Base-by-base conservation (phyloP, 2,113 vertebrate genomes). In the Varanus komodoensis region DNA sequence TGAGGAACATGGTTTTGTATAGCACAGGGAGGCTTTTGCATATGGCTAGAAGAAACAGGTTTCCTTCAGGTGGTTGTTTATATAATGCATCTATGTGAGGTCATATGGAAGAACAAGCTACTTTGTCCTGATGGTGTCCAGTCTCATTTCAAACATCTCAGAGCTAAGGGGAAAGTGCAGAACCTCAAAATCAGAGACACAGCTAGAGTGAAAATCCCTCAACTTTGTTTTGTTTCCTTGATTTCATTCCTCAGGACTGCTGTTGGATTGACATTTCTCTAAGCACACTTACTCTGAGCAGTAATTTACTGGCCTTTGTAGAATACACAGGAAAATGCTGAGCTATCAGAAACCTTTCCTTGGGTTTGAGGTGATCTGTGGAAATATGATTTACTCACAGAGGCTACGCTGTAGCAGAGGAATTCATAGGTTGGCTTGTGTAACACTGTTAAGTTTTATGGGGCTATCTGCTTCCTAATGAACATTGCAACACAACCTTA, bases 231-330 rank as follows among this genome's bases (percentile, higher is more conserved):
- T 74, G 23, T 32, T 23, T 82, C 89, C 29, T 48, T 67, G 50
- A 19, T 69, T 84, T 84, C 69, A 0, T 32, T 48, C 86, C 82
- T 52, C 1, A 77, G 86, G 89, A 88, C 54, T 79, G 3, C 1
- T 79, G 75, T 86, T 87, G 87, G 79, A 84, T 61, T 93, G 44
- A 87, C 6, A 73, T 86, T 91, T 90, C 64, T 32, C 4, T 0
- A 77, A 68, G 3, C 23, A 52, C 3, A 52, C 0, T 83, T 93
- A 90, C 71, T 3, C 54, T 6, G 52, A 5, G 6, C 15, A 71
- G 5, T 75, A 71, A 82, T 87, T 89, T 90, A 90, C 23, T 71
- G 27, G 84, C 3, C 23, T 91, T 2, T 5, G 52, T n/a, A 84
- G 15, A 80, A 48, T 15, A 61, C 50, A 84, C 50, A 87, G 12